Percentiles rank a stretch among this genome's conserved stretches.
phyloP scores from a whole-genome alignment of 2,888 invertebrate genomes.

The Luffia ferchaultella region DNA sequence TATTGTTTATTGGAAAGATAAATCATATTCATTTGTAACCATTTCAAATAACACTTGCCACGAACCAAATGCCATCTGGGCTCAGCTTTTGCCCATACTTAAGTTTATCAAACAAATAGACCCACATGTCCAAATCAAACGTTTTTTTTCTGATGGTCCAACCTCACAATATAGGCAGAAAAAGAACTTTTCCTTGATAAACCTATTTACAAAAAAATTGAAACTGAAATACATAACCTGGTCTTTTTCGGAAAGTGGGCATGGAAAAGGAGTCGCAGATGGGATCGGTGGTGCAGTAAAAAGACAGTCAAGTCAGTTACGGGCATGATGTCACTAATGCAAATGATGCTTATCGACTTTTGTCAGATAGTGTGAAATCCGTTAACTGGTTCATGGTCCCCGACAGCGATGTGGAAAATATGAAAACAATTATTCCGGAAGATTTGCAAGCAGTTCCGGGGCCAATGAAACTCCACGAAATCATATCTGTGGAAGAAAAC shows the following conservation, averaged over 20 bases:
- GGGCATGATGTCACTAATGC: slow-evolving; percentile 11
- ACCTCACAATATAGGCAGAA: slow-evolving; percentile 3
- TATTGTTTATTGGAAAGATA: neutral
- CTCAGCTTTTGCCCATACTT: neutral
- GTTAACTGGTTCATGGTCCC: slow-evolving; percentile 14
- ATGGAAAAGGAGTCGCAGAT: slow-evolving; percentile 19
- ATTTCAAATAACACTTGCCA: neutral
- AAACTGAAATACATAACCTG: slow-evolving; percentile 7
- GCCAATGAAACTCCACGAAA: slow-evolving; percentile 15
- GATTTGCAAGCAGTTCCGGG: slow-evolving; percentile 12
- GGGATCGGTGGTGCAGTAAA: slow-evolving; percentile 19
- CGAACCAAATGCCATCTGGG: neutral
- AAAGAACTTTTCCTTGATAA: slow-evolving; percentile 9
- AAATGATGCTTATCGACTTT: slow-evolving; percentile 7
- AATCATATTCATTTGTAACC: neutral
- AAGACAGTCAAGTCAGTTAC: slow-evolving; percentile 12
- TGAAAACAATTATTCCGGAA: slow-evolving; percentile 11
- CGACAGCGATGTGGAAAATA: too few species aligned
- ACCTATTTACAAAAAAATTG: slow-evolving; percentile 5
- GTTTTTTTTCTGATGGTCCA: neutral
- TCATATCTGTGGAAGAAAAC: slow-evolving; percentile 6
- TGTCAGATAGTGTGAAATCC: slow-evolving; percentile 9
- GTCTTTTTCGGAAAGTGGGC: slow-evolving; percentile 15
- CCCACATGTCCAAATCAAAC: neutral
- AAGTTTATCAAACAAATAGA: neutral